Evolutionary conservation across 2,113 vertebrate species (phyloP).

Genomic region (Brachypodius melanocephalos): DNA sequence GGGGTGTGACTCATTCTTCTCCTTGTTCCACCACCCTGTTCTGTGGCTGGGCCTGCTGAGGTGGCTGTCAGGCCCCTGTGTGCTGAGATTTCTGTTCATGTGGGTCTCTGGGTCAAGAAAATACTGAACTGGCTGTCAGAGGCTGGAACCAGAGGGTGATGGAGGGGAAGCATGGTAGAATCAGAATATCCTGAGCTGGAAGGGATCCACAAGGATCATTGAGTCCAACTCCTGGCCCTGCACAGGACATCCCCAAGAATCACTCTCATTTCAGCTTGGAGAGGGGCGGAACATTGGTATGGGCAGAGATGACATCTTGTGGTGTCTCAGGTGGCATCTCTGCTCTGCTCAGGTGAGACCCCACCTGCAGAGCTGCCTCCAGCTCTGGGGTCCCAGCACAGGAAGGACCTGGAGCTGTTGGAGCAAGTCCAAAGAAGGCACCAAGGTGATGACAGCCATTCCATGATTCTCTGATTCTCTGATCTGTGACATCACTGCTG

Average conservation of each 20-base stretch:
- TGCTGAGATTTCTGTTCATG: not conserved
- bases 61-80: fast-evolving
- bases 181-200: not conserved
- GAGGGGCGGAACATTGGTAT: not conserved
- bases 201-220: not conserved
- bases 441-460: not conserved
- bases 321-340: not conserved
- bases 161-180: not conserved
- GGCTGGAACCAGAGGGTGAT: not conserved
- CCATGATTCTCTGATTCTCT: not conserved
- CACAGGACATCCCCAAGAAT: not conserved
- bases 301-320: fast-evolving
- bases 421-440: not conserved
- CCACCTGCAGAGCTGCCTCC: not conserved
- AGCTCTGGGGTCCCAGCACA: not conserved
- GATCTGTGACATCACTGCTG: not conserved
- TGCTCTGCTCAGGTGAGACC: not conserved
- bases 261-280: not conserved
- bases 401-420: not conserved
- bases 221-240: not conserved
- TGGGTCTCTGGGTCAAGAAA: not conserved
- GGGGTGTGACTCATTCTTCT: conserved; percentile 14
- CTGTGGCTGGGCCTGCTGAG: not conserved
- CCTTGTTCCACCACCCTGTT: not conserved
- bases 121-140: not conserved